Base-by-base conservation (phyloP, 1,140 invertebrate genomes). In the Ips nitidus region DNA sequence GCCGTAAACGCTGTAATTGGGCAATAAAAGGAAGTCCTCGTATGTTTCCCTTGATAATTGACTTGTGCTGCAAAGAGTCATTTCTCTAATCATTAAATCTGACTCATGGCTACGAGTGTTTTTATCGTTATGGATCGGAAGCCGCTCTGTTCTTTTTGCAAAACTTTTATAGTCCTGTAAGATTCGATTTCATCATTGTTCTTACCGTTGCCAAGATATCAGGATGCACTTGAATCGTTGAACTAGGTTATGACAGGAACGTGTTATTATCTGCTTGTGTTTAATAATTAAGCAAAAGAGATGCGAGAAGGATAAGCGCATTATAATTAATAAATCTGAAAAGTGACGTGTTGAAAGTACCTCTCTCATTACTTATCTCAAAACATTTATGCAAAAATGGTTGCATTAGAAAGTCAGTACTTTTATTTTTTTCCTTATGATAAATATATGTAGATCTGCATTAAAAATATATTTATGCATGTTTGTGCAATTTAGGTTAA, bases 311-410 rank as follows among this genome's bases (percentile, higher is more conserved):
- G 45, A 50, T 50, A 50, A 50, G 45, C 6, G 45, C 6, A 50
- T 50, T 50, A 2, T 50, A 50, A 50, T 50, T 50, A 50, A 50
- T 50, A 50, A 50, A 50, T 6, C 45, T 50, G 45, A 50, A 50
- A 50, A 50, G 6, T 50, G 45, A 50, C 45, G 45, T 22, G 45
- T 50, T 50, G 45, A 50, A 50, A 50, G 45, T 50, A 22, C 3
- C 7, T 50, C 7, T 50, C 45, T 50, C 45, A 50, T 50, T 50
- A 50, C 6, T 50, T 8, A 50, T 50, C 45, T 6, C 45, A 50
- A 50, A 50, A 22, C 45, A 22, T 22, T 22, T 50, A 50, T 50
- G 45, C 45, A 50, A 50, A 50, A 50, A 6, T 50, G 45, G 22
- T 22, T 22, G 22, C 22, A 22, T 22, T 22, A 22, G 22, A 22